These are phyloP conservation scores for Drosophila lini DNA, from an alignment of 1,140 invertebrate species.

Conservation along the genomic window DNA sequence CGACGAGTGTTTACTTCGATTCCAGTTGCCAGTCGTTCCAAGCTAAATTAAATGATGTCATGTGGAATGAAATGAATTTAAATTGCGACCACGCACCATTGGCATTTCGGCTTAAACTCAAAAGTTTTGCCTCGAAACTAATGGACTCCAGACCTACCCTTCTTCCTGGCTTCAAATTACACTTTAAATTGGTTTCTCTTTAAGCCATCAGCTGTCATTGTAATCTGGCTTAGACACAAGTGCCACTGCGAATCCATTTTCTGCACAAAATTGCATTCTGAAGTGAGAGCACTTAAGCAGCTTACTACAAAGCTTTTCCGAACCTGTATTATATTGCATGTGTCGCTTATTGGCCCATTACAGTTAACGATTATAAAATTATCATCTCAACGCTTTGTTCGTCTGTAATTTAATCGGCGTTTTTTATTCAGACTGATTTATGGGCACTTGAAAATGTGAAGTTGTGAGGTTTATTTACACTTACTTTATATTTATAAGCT, in stretches of 20 bases:
- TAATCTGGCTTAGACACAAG: slow-evolving; percentile 30
- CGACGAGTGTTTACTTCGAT: slow-evolving; percentile 22
- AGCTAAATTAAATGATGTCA: slow-evolving; percentile 17
- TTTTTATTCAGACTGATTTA: background rate
- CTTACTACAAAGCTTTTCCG: slow-evolving; percentile 27
- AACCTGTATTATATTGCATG: background rate
- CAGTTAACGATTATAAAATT: background rate
- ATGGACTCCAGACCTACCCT: too few species aligned
- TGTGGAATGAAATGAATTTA: slow-evolving; percentile 28
- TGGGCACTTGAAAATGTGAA: background rate
- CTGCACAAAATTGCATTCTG: slow-evolving; percentile 55
- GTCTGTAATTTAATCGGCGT: too few species aligned
- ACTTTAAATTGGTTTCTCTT: slow-evolving; percentile 49
- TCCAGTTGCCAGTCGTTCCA: slow-evolving; percentile 6
- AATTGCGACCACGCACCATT: slow-evolving; percentile 31
- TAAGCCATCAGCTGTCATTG: slow-evolving; percentile 22
- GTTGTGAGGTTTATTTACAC: background rate
- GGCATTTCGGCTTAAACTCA: slow-evolving; percentile 10
- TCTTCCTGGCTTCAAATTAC: slow-evolving; percentile 3
- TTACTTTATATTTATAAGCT: background rate
- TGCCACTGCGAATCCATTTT: slow-evolving; percentile 46
- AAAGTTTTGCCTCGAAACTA: slow-evolving; percentile 3
- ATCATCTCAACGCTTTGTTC: background rate
- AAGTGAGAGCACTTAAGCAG: slow-evolving; percentile 51
- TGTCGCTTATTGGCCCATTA: slow-evolving; percentile 19